phyloP scores from a whole-genome alignment of 2,113 vertebrate genomes.

The Psilopsiagon aurifrons region DNA sequence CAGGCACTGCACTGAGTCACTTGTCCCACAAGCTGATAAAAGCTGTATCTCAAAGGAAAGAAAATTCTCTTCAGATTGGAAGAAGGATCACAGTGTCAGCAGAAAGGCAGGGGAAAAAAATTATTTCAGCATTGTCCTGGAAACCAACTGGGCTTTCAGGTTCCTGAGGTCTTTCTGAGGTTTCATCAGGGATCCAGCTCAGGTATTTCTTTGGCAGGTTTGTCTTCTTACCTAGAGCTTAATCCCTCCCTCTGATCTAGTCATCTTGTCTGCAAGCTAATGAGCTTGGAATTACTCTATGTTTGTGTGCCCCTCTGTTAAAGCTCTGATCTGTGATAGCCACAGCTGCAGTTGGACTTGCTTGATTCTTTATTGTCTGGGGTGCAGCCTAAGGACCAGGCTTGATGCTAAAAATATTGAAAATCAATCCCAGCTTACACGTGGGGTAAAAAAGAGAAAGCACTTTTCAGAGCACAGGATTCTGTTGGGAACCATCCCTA shows the following conservation, averaged over 20 bases:
- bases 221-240: neutral
- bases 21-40: neutral
- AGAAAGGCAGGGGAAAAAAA: neutral
- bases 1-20: constrained; percentile 13
- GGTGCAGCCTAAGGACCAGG: neutral
- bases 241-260: constrained; percentile 11
- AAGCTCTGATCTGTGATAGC: neutral
- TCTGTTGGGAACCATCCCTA: neutral
- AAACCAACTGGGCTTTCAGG: constrained; percentile 29
- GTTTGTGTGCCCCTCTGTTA: neutral
- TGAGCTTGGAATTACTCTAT: neutral
- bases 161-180: neutral
- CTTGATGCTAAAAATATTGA: neutral
- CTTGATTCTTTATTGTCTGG: neutral
- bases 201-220: constrained; percentile 5
- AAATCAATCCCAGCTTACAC: neutral
- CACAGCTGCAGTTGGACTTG: neutral
- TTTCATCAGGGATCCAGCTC: neutral
- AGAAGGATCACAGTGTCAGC: neutral
- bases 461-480: neutral
- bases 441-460: neutral
- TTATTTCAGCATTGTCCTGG: constrained; percentile 4
- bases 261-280: neutral
- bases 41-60: neutral
- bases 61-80: neutral